Evolutionary conservation across 1,140 invertebrate species (phyloP).

Genomic region (Phymastichus coffea): DNA sequence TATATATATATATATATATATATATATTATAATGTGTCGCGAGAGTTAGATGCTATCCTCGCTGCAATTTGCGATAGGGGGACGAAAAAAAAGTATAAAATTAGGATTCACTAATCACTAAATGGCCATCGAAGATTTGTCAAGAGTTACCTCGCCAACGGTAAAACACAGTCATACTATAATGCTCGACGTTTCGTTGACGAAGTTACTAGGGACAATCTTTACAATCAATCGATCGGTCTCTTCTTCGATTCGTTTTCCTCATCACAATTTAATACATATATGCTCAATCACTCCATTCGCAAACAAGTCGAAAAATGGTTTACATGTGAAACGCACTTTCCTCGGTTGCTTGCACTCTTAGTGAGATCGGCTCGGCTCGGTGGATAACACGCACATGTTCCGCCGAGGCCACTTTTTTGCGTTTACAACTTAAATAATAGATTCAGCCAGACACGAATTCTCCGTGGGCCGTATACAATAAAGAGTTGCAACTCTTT

Average conservation of each 20-base stretch:
- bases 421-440: constrained; percentile 41
- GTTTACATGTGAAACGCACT: constrained; percentile 20
- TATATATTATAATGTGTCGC: too few relatives aligned
- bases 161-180: neutral
- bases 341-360: constrained; percentile 38
- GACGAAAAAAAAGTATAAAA: constrained; percentile 30
- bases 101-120: constrained; percentile 22
- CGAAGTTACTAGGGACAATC: constrained; percentile 12
- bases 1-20: too few relatives aligned
- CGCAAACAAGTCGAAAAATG: constrained; percentile 11
- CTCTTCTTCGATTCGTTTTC: constrained; percentile 17
- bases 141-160: constrained; percentile 13
- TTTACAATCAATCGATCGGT: neutral
- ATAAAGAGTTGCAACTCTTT: constrained; percentile 44
- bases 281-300: neutral
- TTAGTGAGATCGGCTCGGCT: too few relatives aligned
- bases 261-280: neutral
- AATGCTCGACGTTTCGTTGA: too few relatives aligned
- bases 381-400: too few relatives aligned
- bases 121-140: constrained; percentile 22
- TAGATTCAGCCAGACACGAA: constrained; percentile 45
- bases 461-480: constrained; percentile 42
- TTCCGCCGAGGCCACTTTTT: too few relatives aligned
- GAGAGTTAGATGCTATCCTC: too few relatives aligned
- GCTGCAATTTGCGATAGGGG: too few relatives aligned